Evolutionary conservation across 2,113 vertebrate species (phyloP).

Genomic region (Prietella phreatophila): DNA sequence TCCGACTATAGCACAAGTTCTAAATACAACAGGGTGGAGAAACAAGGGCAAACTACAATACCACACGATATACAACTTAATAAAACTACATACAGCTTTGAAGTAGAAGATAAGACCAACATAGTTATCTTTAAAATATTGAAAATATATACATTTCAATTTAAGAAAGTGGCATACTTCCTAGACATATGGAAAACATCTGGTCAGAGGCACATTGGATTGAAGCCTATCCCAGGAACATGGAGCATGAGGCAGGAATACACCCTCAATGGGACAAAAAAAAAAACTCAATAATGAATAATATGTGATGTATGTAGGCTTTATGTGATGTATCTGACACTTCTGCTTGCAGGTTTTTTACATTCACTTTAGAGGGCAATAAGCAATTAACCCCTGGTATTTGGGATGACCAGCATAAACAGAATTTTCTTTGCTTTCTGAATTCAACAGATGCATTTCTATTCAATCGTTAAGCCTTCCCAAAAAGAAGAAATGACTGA

Average conservation of each 20-base stretch:
- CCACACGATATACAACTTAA: not conserved
- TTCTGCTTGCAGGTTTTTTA: not conserved
- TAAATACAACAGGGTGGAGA: not conserved
- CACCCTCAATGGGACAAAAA: not conserved
- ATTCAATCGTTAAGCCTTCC: not conserved
- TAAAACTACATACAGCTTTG: not conserved
- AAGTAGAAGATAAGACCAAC: not conserved
- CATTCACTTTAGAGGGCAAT: constrained; percentile 15
- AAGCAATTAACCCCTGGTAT: constrained; percentile 5
- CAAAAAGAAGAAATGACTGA: constrained; percentile 19
- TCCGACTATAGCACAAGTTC: not conserved
- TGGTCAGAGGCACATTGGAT: not conserved
- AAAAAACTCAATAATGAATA: not conserved
- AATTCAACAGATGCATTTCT: not conserved
- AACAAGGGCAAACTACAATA: not conserved
- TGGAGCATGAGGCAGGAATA: not conserved
- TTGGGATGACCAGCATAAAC: not conserved
- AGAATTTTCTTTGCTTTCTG: not conserved
- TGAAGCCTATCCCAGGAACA: not conserved
- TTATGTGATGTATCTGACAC: constrained; percentile 12
- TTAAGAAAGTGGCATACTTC: not conserved
- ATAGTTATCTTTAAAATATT: not conserved
- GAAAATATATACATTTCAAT: not conserved
- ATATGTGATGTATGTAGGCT: not conserved
- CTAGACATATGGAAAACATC: not conserved